phyloP scores from a whole-genome alignment of 2,888 invertebrate species.

The Pristionchus maxplancki region DNA sequence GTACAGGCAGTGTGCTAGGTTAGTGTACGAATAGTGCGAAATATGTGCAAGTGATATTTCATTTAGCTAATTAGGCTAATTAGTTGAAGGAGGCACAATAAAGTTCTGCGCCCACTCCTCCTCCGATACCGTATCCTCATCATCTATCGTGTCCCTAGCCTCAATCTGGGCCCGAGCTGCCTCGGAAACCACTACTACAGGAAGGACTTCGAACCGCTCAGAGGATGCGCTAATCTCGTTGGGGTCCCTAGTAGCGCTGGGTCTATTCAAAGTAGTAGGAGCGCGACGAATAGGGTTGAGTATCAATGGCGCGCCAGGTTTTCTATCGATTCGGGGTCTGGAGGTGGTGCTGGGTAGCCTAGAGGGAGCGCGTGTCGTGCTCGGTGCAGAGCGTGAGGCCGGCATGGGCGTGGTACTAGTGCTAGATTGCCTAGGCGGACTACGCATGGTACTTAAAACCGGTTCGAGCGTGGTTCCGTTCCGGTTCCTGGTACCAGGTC shows the following conservation, averaged over 20 bases:
- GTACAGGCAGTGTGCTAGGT: not conserved
- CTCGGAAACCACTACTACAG: constrained; percentile 25
- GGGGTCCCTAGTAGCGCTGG: not conserved
- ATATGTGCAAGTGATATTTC: not conserved
- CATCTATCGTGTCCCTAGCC: not conserved
- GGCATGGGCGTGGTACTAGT: not conserved
- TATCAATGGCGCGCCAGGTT: not conserved
- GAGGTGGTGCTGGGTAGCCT: not conserved
- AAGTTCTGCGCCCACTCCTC: constrained; percentile 31
- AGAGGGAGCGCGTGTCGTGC: not conserved
- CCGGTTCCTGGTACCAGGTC: not conserved
- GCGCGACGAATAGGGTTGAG: not conserved
- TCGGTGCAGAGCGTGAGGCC: not conserved
- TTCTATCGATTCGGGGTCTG: not conserved
- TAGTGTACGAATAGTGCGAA: not conserved
- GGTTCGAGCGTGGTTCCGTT: not conserved
- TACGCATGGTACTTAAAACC: not conserved
- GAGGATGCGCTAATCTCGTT: not conserved
- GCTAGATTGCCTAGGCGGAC: too few relatives aligned
- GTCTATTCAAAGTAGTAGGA: not conserved
- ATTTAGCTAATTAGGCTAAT: too few relatives aligned
- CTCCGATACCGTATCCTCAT: constrained; percentile 4
- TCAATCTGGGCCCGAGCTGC: constrained; percentile 3
- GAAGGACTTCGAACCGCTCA: not conserved
- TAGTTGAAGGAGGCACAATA: constrained; percentile 20